Percentiles rank a stretch among this genome's conserved stretches.
These are phyloP conservation scores for Trichogramma pretiosum DNA, from an alignment of 1,140 invertebrate genomes.

Conservation along the genomic window DNA sequence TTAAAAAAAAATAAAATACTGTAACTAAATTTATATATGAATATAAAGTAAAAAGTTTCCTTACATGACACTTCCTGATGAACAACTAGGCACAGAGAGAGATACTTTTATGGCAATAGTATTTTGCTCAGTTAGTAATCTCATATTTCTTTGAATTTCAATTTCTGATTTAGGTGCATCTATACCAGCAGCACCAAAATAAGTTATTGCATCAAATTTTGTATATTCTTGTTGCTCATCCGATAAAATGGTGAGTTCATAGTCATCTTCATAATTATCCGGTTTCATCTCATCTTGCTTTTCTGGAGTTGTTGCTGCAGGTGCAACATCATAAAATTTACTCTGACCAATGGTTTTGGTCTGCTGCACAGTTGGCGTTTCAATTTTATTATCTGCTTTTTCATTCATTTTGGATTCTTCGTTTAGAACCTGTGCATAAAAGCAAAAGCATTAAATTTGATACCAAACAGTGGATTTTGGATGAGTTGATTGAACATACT, in stretches of 20 bases:
- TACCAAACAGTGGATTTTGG: too few relatives aligned
- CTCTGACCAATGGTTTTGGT: slow-evolving; percentile 41
- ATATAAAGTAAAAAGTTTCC: too few relatives aligned
- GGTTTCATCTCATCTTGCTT: slow-evolving; percentile 70
- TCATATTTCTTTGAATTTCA: slow-evolving; percentile 95
- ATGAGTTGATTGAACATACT: too few relatives aligned
- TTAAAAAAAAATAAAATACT: background rate
- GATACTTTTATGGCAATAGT: slow-evolving; percentile 68
- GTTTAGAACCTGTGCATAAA: slow-evolving; percentile 38
- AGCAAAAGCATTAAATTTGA: background rate
- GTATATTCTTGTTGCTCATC: slow-evolving; percentile 80
- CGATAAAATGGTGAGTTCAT: slow-evolving; percentile 52
- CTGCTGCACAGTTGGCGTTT: slow-evolving; percentile 24
- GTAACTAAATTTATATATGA: background rate
- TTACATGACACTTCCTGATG: slow-evolving; percentile 74
- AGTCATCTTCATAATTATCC: slow-evolving; percentile 61
- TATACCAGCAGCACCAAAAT: slow-evolving; percentile 86
- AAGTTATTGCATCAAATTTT: slow-evolving; percentile 88
- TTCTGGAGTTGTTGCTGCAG: slow-evolving; percentile 46
- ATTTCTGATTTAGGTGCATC: slow-evolving; percentile 86
- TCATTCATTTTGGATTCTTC: slow-evolving; percentile 44
- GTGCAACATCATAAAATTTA: slow-evolving; percentile 39
- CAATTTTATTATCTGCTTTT: slow-evolving; percentile 26
- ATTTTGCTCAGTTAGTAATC: slow-evolving; percentile 62
- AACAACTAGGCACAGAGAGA: slow-evolving; percentile 83